phyloP scores from a whole-genome alignment of 2,888 invertebrate species.

The Cheilosia soror region DNA sequence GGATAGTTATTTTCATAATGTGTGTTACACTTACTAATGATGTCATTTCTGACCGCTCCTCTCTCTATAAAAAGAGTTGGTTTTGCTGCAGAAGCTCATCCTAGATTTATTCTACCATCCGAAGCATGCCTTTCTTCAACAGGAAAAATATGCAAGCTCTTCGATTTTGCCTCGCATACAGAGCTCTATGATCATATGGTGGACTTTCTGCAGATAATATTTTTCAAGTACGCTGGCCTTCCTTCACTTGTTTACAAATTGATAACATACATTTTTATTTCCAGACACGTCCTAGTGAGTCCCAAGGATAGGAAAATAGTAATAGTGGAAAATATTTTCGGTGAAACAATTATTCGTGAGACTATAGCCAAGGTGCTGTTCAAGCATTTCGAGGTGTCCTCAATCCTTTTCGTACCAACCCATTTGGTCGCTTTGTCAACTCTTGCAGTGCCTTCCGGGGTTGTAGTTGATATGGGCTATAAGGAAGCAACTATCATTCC shows the following conservation, averaged over 20 bases:
- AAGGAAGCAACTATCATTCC: slow-evolving; percentile 92
- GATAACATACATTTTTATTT: slow-evolving; percentile 66
- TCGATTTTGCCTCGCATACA: slow-evolving; percentile 87
- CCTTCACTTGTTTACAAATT: neutral
- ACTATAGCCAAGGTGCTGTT: slow-evolving; percentile 96
- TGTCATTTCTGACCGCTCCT: slow-evolving; percentile 67
- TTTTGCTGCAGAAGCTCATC: slow-evolving; percentile 94
- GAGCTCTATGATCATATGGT: slow-evolving; percentile 94
- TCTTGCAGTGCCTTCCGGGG: slow-evolving; percentile 91
- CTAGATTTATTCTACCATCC: slow-evolving; percentile 93
- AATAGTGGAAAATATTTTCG: slow-evolving; percentile 94
- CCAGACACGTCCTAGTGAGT: slow-evolving; percentile 93
- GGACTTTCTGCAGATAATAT: slow-evolving; percentile 93
- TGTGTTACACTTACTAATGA: slow-evolving; percentile 60
- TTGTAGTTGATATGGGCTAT: slow-evolving; percentile 95
- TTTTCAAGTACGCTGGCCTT: slow-evolving; percentile 89
- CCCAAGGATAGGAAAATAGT: slow-evolving; percentile 97
- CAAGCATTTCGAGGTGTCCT: slow-evolving; percentile 94
- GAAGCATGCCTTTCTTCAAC: slow-evolving; percentile 89
- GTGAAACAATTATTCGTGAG: slow-evolving; percentile 92
- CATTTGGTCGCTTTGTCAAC: slow-evolving; percentile 93
- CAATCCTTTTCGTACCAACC: slow-evolving; percentile 92
- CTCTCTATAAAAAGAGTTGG: slow-evolving; percentile 91
- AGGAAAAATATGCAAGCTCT: slow-evolving; percentile 86
- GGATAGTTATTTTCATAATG: slow-evolving; percentile 6